Evolutionary conservation across 1,140 invertebrate genomes (phyloP), one percentile per base, ranked within the genome.

Genomic region (Homalodisca vitripennis): DNA sequence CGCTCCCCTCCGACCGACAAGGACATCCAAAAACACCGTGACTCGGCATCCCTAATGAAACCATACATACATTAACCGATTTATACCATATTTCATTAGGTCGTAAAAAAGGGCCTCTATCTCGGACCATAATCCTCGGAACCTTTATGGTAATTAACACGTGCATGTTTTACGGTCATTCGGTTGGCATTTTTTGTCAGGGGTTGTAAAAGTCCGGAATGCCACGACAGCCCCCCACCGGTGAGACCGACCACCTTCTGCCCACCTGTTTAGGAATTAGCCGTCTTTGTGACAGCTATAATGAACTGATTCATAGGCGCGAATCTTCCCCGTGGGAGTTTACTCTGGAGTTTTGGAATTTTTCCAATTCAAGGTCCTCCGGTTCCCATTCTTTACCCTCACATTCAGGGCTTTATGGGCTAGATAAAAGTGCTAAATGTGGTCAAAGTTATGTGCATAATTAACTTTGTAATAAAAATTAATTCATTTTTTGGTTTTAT

Each of bases 41-140:
- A 51, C 60, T 32, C 30, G 29, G 3, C 60, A 32, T 20, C 10
- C 3, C 60, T 63, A 63, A 63, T 63, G 60, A 63, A 63, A 32
- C 29, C 27, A 27, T 27, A 63, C 60, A 63, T 63, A 63, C 20
- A 63, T 63, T 63, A 63, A 63, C 60, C 3, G 31, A 63, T 63
- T 63, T 63, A 63, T 63, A 63, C 60, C 27, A 63, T 31, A 32
- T 63, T 63, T 63, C 60, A 63, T 63, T 31, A 63, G n/a, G 60
- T 12, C 30, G 31, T 63, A 63, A 63, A 63, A 63, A 63, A 63
- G 31, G 30, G 60, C n/a, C 17, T 27, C 24, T 22, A 60, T 27
- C 2, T 27, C 2, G 24, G 29, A 27, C 55, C 55, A 60, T 60
- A 10, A 29, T n/a, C 17, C 30, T 32, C n/a, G n/a, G 27, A 27